These are phyloP conservation scores for Eupelmus urozonus DNA, from an alignment of 2,888 invertebrate genomes.

Conservation along the genomic window DNA sequence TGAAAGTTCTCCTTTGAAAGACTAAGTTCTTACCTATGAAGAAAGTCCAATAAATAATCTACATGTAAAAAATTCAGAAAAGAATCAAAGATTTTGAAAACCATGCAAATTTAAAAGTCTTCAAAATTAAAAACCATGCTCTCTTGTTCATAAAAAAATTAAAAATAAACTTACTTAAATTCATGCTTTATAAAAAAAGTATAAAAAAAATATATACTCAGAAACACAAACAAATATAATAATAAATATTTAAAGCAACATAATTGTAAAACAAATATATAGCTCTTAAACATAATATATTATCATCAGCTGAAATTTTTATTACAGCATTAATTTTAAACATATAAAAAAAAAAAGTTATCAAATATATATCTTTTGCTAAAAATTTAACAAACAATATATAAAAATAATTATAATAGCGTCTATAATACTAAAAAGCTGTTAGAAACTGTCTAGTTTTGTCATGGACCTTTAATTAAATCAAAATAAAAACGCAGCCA, in stretches of 20 bases:
- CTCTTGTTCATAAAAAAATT: not conserved
- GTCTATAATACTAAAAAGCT: too few species aligned
- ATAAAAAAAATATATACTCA: not conserved
- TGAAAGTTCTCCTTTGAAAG: not conserved
- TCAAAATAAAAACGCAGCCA: too few species aligned
- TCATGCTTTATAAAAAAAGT: constrained; percentile 8
- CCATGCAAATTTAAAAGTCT: constrained; percentile 8
- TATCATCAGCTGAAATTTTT: too few species aligned
- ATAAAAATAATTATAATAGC: too few species aligned
- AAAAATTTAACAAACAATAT: not conserved
- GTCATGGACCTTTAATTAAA: too few species aligned
- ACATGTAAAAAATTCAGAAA: not conserved
- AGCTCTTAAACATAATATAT: too few species aligned
- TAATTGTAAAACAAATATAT: too few species aligned
- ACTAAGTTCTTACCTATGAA: not conserved
- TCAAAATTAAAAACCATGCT: constrained; percentile 19
- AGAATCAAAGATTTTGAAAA: not conserved
- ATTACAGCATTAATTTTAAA: too few species aligned
- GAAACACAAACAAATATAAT: not conserved
- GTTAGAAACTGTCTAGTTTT: too few species aligned
- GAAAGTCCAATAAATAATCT: constrained; percentile 1
- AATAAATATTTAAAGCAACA: too few species aligned
- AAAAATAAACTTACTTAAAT: not conserved
- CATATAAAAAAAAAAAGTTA: not conserved
- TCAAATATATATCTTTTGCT: too few species aligned